Conservation (phyloP, 1,140 invertebrate species). For the Macrosteles quadrilineatus region DNA sequence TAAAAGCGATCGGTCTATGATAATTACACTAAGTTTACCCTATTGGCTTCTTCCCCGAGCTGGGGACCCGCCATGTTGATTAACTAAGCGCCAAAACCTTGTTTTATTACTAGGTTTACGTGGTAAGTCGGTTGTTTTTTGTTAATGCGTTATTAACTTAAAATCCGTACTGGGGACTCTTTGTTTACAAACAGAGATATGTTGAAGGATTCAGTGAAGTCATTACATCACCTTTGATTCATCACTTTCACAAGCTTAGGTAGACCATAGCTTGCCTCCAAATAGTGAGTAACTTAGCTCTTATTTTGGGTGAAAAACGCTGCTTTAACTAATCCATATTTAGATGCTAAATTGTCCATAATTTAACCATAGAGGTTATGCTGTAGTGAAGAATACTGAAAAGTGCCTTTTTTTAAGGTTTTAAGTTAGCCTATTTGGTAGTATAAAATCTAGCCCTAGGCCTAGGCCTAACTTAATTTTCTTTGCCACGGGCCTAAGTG, state of each 20-base stretch:
- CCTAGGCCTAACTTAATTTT: too few species aligned
- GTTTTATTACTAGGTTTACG: background rate
- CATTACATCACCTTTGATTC: constrained; percentile 17
- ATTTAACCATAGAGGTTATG: too few species aligned
- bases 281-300: too few species aligned
- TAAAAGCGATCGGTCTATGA: constrained; percentile 5
- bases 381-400: too few species aligned
- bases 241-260: background rate
- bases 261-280: too few species aligned
- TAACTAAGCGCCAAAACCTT: constrained; percentile 41
- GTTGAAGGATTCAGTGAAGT: background rate
- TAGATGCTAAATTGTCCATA: too few species aligned
- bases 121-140: background rate
- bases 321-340: too few species aligned
- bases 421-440: too few species aligned
- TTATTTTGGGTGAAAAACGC: too few species aligned
- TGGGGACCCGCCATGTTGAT: constrained; percentile 56
- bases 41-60: constrained; percentile 54
- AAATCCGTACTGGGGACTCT: background rate
- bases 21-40: constrained; percentile 40
- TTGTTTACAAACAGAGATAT: background rate
- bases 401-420: too few species aligned
- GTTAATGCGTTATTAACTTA: background rate
- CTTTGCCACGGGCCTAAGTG: too few species aligned
- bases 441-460: too few species aligned